Conservation (phyloP, 1,140 invertebrate species). For the Trypoxylus dichotomus region DNA sequence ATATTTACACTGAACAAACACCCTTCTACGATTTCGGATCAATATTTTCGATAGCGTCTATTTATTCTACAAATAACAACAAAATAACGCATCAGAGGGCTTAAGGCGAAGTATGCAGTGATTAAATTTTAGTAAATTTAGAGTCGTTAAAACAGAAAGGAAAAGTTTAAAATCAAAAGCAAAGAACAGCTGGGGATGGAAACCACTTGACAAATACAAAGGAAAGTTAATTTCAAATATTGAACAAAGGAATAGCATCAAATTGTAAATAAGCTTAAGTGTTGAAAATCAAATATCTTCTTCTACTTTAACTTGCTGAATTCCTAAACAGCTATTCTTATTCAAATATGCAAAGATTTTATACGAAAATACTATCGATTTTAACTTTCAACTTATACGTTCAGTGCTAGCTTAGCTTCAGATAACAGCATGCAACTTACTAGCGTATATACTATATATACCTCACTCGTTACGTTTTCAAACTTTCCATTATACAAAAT, state of each 20-base stretch:
- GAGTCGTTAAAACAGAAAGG: neutral
- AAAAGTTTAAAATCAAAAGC: neutral
- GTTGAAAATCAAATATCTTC: slow-evolving; percentile 1
- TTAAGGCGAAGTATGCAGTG: neutral
- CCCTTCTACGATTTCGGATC: neutral
- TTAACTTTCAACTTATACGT: slow-evolving; percentile 4
- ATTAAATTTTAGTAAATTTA: neutral
- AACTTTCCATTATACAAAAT: no score
- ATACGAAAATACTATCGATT: slow-evolving; percentile 12
- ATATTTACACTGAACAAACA: slow-evolving; percentile 5
- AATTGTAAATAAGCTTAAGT: slow-evolving; percentile 7
- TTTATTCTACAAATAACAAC: no score
- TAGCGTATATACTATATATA: no score
- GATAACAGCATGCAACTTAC: no score
- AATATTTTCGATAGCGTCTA: neutral
- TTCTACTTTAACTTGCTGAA: neutral
- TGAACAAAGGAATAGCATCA: neutral
- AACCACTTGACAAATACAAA: neutral
- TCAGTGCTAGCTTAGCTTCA: neutral
- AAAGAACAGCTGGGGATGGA: no score
- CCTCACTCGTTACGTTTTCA: no score
- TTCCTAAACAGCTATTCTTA: slow-evolving; percentile 1
- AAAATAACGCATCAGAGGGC: no score
- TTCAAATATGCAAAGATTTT: slow-evolving; percentile 13
- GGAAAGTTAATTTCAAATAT: slow-evolving; percentile 6